Percentiles rank a stretch among this genome's conserved stretches.
Conservation (phyloP, 2,888 invertebrate genomes). For the Andrena marginata region DNA sequence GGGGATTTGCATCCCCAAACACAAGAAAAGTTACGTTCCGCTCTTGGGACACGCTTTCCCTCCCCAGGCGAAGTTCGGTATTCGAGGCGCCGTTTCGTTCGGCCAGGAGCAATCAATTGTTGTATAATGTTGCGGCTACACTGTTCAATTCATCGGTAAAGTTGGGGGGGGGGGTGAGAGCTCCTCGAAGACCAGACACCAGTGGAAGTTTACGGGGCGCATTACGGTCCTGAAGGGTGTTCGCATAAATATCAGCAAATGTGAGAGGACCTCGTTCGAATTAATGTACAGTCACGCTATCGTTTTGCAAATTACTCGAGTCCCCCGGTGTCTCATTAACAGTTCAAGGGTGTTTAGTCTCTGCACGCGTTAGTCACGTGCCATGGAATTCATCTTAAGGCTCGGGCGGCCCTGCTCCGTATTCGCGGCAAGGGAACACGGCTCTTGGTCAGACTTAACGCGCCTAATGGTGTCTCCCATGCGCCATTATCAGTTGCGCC, state of each 20-base stretch:
- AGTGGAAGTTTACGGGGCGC: background rate
- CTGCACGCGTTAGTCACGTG: constrained; percentile 48
- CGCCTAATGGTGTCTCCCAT: constrained; percentile 76
- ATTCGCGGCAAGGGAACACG: constrained; percentile 50
- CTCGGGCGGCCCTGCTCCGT: constrained; percentile 38
- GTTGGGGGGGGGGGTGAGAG: too few relatives aligned
- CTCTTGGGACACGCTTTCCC: too few relatives aligned
- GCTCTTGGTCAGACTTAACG: constrained; percentile 77
- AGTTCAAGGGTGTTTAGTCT: constrained; percentile 37
- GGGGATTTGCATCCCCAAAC: too few relatives aligned
- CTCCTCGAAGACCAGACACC: too few relatives aligned
- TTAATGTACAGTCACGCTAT: constrained; percentile 16
- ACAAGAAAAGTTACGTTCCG: too few relatives aligned
- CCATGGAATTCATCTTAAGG: constrained; percentile 59
- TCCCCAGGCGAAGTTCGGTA: too few relatives aligned
- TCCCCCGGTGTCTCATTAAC: constrained; percentile 59
- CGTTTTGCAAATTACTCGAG: constrained; percentile 51
- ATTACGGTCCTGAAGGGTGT: background rate
- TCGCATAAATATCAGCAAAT: constrained; percentile 15
- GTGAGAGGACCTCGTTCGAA: constrained; percentile 19
- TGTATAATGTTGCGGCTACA: too few relatives aligned
- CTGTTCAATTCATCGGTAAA: too few relatives aligned
- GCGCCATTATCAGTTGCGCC: constrained; percentile 78
- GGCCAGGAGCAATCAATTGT: too few relatives aligned
- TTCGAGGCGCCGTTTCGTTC: too few relatives aligned